phyloP scores from a whole-genome alignment of 1,140 invertebrate species.

The Vollenhovia emeryi region DNA sequence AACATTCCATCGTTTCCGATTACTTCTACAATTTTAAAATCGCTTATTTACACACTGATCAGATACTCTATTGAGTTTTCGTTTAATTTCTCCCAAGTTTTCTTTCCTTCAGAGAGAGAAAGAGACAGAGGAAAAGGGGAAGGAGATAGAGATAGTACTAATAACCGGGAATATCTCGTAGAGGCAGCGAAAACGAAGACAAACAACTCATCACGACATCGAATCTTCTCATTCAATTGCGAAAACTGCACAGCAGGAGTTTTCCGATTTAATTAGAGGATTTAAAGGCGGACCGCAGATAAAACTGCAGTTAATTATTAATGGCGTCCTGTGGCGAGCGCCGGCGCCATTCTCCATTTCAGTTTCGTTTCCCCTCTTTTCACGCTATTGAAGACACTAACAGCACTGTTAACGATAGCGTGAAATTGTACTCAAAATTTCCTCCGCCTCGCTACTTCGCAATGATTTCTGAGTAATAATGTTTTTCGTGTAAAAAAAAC shows the following conservation, averaged over 20 bases:
- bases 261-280: slow-evolving; percentile 69
- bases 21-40: slow-evolving; percentile 11
- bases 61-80: slow-evolving; percentile 21
- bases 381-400: background rate
- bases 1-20: background rate
- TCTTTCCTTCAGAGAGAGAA: background rate
- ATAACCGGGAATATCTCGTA: slow-evolving; percentile 32
- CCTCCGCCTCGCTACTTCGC: background rate
- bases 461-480: slow-evolving; percentile 35
- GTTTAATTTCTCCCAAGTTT: slow-evolving; percentile 35
- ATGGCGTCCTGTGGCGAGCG: background rate
- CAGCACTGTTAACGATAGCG: background rate
- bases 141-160: background rate
- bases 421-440: slow-evolving; percentile 12
- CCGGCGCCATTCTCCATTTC: background rate
- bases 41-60: slow-evolving; percentile 11
- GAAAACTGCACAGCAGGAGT: slow-evolving; percentile 52
- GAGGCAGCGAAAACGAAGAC: slow-evolving; percentile 42
- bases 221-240: slow-evolving; percentile 6
- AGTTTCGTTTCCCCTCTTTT: slow-evolving; percentile 37
- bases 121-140: background rate
- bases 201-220: slow-evolving; percentile 57
- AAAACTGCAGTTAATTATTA: slow-evolving; percentile 69
- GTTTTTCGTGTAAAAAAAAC: background rate
- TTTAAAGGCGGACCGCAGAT: slow-evolving; percentile 47